Base-by-base conservation (phyloP, 2,113 vertebrate genomes). In the Tretioscincus oriximinensis region DNA sequence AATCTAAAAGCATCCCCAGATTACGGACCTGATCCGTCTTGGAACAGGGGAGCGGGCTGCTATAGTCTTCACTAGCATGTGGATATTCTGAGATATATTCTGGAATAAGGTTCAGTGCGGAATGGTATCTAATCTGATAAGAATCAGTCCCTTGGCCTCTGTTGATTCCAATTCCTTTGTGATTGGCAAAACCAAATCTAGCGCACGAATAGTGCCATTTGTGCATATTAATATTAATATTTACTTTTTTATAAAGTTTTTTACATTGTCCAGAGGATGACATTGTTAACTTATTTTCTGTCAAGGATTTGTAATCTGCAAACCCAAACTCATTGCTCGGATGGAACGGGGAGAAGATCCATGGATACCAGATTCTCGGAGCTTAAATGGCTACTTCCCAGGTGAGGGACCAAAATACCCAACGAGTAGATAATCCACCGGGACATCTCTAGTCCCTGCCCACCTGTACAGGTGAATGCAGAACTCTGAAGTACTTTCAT, bases 271-370 rank as follows among this genome's bases (percentile, higher is more conserved):
- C 29, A 60, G 69, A 54, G 11, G 28, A 49, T 73, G 69, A 80
- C 26, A n/a, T 64, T 71, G 29, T 64, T 64, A 26, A 65, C 73
- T 73, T 72, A 26, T 64, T 70, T 45, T 61, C 35, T 69, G 35
- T 88, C 73, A 82, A 88, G 87, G 61, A 35, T n/a, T 86, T 51
- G 75, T 61, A 28, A 41, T 78, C 78, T 82, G 83, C 70, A 77
- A 88, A 18, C 78, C 77, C 54, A 54, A 81, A 87, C 74, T 73
- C 63, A 51, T 87, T 81, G 83, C 73, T 61, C 67, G 66, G 1
- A 73, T 74, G 82, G 88, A 87, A 71, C 63, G 80, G 80, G 78
- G 81, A 51, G 75, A 85, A 83, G 49, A 76, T 73, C 61, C 76
- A 21, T 88, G 80, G 77, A 24, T 88, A 20, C 58, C 80, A 26